A percentile compares a stretch with the other conserved stretches of the same genome.
Evolutionary conservation across 2,797 vertebrate species (phyloP).

Genomic region (Otus scops): DNA sequence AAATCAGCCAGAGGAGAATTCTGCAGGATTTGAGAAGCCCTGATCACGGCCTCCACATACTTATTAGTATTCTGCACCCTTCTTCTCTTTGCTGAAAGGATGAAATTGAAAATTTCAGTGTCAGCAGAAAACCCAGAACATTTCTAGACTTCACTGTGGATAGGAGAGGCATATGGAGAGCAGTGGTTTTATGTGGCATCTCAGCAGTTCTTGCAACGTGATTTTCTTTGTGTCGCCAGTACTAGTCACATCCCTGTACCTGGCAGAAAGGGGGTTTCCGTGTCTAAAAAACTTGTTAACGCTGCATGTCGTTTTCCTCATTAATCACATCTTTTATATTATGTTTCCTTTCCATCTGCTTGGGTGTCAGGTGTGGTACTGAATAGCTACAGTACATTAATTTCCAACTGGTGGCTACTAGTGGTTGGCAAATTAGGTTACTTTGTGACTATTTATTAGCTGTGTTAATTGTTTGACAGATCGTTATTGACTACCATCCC

Average conservation of each 20-base stretch:
- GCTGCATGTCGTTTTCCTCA: background rate
- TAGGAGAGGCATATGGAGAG: background rate
- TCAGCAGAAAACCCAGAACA: background rate
- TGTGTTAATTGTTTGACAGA: conserved; percentile 76
- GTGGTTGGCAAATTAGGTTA: conserved; percentile 25
- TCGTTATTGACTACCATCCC: conserved; percentile 65
- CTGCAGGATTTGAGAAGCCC: background rate
- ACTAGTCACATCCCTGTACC: background rate
- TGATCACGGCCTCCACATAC: fast-evolving
- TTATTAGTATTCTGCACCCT: background rate
- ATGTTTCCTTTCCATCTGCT: conserved; percentile 24
- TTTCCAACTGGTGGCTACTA: conserved; percentile 42
- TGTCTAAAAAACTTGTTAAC: background rate
- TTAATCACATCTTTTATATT: conserved; percentile 24
- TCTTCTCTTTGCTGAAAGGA: background rate
- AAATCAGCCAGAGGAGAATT: background rate
- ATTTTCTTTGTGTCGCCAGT: background rate
- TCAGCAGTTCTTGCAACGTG: background rate
- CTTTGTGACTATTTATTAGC: conserved; percentile 69
- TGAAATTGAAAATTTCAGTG: background rate
- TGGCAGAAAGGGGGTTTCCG: background rate
- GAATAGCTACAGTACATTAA: conserved; percentile 50
- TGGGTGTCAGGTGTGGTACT: conserved; percentile 30
- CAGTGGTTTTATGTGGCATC: background rate
- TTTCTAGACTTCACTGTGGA: background rate